These are phyloP conservation scores for Drosophila incognita DNA, from an alignment of 2,888 invertebrate species.

Conservation along the genomic window DNA sequence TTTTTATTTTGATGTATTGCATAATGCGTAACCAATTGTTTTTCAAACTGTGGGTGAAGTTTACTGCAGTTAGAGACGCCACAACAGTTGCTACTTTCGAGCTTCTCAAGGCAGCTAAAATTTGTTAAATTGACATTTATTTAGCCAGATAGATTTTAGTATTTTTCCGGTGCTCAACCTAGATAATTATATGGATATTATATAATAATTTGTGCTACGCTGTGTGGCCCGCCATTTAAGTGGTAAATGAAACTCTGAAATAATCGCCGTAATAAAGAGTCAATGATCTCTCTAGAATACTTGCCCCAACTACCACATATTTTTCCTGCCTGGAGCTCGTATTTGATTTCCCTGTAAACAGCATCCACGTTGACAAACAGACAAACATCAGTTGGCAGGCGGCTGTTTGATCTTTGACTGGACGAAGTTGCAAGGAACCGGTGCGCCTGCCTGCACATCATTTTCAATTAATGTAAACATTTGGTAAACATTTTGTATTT, in stretches of 20 bases:
- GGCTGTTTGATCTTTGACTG: constrained; percentile 65
- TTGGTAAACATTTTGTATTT: constrained; percentile 21
- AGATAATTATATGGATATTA: constrained; percentile 7
- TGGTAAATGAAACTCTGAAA: constrained; percentile 4
- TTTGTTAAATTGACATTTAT: constrained; percentile 16
- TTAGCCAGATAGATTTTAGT: constrained; percentile 10
- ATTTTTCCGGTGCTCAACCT: constrained; percentile 14
- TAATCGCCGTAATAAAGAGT: constrained; percentile 21
- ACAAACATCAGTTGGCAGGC: constrained; percentile 45
- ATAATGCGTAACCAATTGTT: constrained; percentile 39
- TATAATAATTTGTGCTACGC: constrained; percentile 9
- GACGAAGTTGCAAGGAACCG: constrained; percentile 21
- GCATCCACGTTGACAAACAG: constrained; percentile 66
- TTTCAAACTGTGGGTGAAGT: constrained; percentile 34
- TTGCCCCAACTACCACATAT: neutral
- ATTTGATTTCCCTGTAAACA: constrained; percentile 76
- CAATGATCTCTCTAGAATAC: constrained; percentile 29
- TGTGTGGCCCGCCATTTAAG: constrained; percentile 30
- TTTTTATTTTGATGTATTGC: constrained; percentile 17
- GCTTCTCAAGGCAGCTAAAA: constrained; percentile 30
- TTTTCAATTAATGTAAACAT: constrained; percentile 62
- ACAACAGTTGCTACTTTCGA: constrained; percentile 12
- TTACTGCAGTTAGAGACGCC: constrained; percentile 35
- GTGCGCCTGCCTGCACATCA: constrained; percentile 30
- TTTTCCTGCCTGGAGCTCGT: constrained; percentile 22